phyloP scores from a whole-genome alignment of 2,888 invertebrate species.

The Andrena flavipes region DNA sequence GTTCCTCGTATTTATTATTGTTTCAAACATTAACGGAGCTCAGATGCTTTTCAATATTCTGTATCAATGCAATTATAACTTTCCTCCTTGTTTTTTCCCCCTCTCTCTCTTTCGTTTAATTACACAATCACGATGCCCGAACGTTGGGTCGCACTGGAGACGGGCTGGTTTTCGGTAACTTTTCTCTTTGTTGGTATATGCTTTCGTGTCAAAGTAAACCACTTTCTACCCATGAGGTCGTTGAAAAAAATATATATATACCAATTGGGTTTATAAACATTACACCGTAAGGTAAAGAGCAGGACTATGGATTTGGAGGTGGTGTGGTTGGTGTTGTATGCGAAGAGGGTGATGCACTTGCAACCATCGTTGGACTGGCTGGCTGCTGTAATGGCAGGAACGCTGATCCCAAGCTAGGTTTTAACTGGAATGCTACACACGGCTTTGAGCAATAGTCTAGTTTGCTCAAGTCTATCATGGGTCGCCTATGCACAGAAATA shows the following conservation, averaged over 20 bases:
- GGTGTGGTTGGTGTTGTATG: conserved; percentile 83
- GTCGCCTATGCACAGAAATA: conserved; percentile 81
- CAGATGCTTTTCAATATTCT: conserved; percentile 71
- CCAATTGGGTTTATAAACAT: conserved; percentile 79
- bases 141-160: conserved; percentile 73
- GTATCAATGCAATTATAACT: conserved; percentile 72
- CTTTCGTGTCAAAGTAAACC: conserved; percentile 73
- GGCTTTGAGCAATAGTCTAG: conserved; percentile 87
- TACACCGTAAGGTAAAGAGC: conserved; percentile 75
- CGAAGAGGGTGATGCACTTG: conserved; percentile 80
- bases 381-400: conserved; percentile 90
- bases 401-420: conserved; percentile 92
- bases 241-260: conserved; percentile 77
- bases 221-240: conserved; percentile 76
- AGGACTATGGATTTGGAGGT: conserved; percentile 84
- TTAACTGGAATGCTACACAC: conserved; percentile 90
- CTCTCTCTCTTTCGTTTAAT: conserved; percentile 62
- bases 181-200: conserved; percentile 69
- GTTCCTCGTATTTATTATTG: conserved; percentile 82
- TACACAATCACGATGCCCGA: conserved; percentile 75
- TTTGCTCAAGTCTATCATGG: conserved; percentile 85
- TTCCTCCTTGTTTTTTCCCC: background rate
- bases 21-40: conserved; percentile 77
- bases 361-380: conserved; percentile 81
- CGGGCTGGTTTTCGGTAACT: conserved; percentile 71